phyloP scores from a whole-genome alignment of 92 coral and sea anemone species.

The Desmophyllum pertusum region DNA sequence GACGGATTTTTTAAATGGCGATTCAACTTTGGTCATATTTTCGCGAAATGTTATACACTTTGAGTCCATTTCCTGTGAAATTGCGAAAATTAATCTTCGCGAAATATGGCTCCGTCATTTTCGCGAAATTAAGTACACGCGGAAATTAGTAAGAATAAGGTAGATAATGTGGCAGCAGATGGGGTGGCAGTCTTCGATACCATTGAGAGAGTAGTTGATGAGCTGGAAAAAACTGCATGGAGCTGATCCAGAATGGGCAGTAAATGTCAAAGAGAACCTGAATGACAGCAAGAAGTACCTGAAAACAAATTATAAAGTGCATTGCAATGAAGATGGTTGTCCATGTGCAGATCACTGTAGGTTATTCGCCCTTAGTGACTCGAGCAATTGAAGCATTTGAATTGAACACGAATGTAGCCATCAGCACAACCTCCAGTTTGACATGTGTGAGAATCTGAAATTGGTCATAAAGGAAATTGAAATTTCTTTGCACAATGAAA shows the following conservation, averaged over 20 bases:
- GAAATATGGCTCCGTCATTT: too few species aligned
- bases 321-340: conserved; percentile 45
- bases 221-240: conserved; percentile 38
- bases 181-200: conserved; percentile 52
- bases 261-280: conserved; percentile 20
- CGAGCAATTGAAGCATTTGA: conserved; percentile 23
- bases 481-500: conserved; percentile 2
- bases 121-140: too few species aligned
- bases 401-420: conserved; percentile 36
- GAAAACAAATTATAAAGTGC: conserved; percentile 52
- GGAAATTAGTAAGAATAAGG: too few species aligned
- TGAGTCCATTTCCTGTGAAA: too few species aligned
- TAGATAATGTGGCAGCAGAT: conserved; percentile 42
- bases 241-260: conserved; percentile 31
- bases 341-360: conserved; percentile 46
- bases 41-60: too few species aligned
- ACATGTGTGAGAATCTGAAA: conserved; percentile 42
- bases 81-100: too few species aligned
- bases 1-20: too few species aligned
- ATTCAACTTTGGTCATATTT: too few species aligned
- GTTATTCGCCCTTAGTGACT: conserved; percentile 37
- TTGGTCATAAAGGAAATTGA: conserved; percentile 32
- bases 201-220: conserved; percentile 40
- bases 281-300: conserved; percentile 43
- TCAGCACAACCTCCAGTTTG: conserved; percentile 42